These are phyloP conservation scores for Lithosia quadra DNA, from an alignment of 2,888 invertebrate species.

Conservation along the genomic window DNA sequence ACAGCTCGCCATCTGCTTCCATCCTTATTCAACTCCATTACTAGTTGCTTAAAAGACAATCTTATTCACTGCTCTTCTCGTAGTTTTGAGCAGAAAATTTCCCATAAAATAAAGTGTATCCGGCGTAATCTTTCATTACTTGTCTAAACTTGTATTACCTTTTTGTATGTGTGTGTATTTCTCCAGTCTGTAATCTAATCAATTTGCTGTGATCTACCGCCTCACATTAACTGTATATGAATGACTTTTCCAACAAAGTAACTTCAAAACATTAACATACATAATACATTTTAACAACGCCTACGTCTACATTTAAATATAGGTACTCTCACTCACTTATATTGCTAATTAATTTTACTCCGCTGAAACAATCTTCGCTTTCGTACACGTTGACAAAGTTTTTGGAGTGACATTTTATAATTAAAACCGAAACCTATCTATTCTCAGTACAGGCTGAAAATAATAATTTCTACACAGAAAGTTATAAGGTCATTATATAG, in stretches of 20 bases:
- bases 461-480: conserved; percentile 1
- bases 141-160: background rate
- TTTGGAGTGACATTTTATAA: conserved; percentile 40
- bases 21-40: too few species aligned
- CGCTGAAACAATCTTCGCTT: conserved; percentile 30
- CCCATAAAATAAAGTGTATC: background rate
- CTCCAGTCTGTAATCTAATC: background rate
- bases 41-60: too few species aligned
- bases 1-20: too few species aligned
- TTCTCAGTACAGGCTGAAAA: background rate
- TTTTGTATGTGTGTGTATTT: background rate
- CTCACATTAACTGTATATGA: conserved; percentile 1
- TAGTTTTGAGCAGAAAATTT: background rate
- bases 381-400: conserved; percentile 38
- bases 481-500: background rate
- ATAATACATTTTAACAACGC: background rate
- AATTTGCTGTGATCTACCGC: conserved; percentile 1
- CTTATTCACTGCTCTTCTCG: background rate
- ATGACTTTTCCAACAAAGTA: conserved; percentile 1
- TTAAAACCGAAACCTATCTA: conserved; percentile 17
- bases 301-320: background rate
- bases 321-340: background rate
- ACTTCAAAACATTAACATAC: background rate
- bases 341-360: conserved; percentile 38
- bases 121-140: background rate